These are phyloP conservation scores for Calliphora vomitoria DNA, from an alignment of 2,888 invertebrate species.

Conservation along the genomic window DNA sequence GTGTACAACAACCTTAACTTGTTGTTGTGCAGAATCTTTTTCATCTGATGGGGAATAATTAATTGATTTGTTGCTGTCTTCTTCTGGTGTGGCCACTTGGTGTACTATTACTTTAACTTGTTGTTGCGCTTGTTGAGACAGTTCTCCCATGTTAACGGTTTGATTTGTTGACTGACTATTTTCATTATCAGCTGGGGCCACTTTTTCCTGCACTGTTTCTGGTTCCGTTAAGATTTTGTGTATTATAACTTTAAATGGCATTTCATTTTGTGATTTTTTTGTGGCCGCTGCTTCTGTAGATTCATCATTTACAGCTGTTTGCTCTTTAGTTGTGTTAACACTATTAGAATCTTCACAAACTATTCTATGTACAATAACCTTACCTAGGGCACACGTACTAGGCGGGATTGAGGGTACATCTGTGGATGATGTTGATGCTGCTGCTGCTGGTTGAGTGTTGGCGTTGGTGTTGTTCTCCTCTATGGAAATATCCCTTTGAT, in stretches of 20 bases:
- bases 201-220: neutral
- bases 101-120: conserved; percentile 50
- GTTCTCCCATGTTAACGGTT: no score
- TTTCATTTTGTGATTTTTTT: neutral
- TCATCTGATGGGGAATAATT: neutral
- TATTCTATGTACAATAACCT: conserved; percentile 76
- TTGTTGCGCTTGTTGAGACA: neutral
- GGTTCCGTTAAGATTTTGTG: conserved; percentile 15
- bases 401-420: conserved; percentile 26
- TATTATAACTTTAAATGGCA: conserved; percentile 8
- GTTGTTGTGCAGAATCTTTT: neutral
- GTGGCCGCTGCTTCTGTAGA: neutral
- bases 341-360: conserved; percentile 59
- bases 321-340: neutral
- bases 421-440: conserved; percentile 45
- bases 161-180: no score
- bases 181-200: no score
- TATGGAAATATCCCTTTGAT: conserved; percentile 8
- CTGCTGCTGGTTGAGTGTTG: no score
- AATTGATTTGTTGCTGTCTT: neutral
- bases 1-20: neutral
- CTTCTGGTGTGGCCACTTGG: conserved; percentile 14
- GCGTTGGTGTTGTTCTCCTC: conserved; percentile 3
- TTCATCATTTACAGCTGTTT: neutral
- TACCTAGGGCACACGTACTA: conserved; percentile 44